Evolutionary conservation across 2,797 vertebrate species (phyloP), one percentile per base, ranked within the genome.

Genomic region (Schizopygopsis pylzovi): DNA sequence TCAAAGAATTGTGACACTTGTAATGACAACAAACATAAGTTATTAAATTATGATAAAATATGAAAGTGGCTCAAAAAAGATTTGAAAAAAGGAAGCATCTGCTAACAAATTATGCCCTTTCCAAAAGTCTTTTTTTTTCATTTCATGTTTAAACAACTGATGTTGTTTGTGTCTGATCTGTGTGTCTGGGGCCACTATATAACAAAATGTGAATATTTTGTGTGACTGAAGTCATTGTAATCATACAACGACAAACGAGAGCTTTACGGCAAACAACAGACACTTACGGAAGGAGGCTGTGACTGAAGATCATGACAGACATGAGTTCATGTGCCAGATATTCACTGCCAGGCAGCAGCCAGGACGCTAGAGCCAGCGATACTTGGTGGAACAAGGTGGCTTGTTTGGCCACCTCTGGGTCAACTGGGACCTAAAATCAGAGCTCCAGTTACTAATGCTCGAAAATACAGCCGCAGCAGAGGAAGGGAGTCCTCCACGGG

Each of bases 261-360:
- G 10, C 28, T 76, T 22, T 28, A 25, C 2, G 4, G 18, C 5
- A 76, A 77, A 56, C 3, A 39, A 22, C 33, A 39, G 79, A 61
- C 1, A 95, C 97, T 97, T 92, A 99, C 98, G 93, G 96, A 92
- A 99, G 94, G 83, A 99, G 97, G 79, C 97, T 94, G 43, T 94
- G 95, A 93, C 94, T 97, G 92, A 99, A 99, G 87, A 96, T 92
- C 89, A 97, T 90, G 83, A 90, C 93, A 89, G 96, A 95, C 18
- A 99, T 91, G 71, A 99, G 94, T 49, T 97, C 93, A 0, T 98
- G 95, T 61, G 92, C 97, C 87, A 99, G 89, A 92, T 96, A 93
- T 92, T 99, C 98, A 16, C 96, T 98, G 89, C 98, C 97, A 3
- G 98, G 98, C 86, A 99, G 92, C 85, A 99, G 92, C 92, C 95